Evolutionary conservation across 2,113 vertebrate species (phyloP).

Genomic region (Rhinolophus sinicus): DNA sequence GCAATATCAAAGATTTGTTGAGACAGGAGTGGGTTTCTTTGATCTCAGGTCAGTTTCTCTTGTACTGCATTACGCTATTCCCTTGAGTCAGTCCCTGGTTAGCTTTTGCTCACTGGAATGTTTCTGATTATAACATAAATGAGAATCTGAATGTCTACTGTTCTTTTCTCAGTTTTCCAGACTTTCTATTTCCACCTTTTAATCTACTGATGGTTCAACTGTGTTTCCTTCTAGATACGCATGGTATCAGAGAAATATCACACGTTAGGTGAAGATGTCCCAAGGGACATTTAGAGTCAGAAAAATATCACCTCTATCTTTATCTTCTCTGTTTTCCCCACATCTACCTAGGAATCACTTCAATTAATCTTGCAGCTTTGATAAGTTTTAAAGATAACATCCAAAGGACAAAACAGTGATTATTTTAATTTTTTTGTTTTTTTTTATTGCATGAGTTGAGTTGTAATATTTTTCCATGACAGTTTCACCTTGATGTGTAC

Average conservation of each 20-base stretch:
- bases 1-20: background rate
- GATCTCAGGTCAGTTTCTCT: background rate
- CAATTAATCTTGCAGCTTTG: background rate
- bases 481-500: background rate
- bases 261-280: background rate
- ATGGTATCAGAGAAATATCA: background rate
- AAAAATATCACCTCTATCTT: background rate
- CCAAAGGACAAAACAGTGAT: background rate
- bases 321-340: background rate
- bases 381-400: background rate
- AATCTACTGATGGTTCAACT: background rate
- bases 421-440: background rate
- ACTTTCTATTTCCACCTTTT: background rate
- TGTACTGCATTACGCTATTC: background rate
- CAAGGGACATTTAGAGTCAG: background rate
- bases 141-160: background rate
- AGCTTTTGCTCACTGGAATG: background rate
- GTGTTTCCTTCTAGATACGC: background rate
- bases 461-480: background rate
- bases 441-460: background rate
- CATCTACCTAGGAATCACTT: background rate
- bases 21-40: conserved; percentile 6
- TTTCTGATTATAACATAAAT: conserved; percentile 23
- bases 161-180: background rate
- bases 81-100: background rate